Percentiles rank a stretch among this genome's conserved stretches.
phyloP scores from a whole-genome alignment of 64 coral and sea anemone genomes.

The Hydrozoanthus tunicans region DNA sequence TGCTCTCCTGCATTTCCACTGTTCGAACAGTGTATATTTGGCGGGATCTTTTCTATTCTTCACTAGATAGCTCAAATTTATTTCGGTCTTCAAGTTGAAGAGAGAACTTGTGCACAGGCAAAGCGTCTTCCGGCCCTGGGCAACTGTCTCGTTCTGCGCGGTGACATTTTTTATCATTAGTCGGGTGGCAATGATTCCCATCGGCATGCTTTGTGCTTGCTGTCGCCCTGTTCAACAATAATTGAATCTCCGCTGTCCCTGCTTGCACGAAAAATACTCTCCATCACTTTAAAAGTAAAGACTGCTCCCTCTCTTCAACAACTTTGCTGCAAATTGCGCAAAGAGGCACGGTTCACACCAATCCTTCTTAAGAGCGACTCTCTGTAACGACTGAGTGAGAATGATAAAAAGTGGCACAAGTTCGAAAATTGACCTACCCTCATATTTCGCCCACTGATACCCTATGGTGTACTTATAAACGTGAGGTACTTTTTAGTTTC shows the following conservation, averaged over 20 bases:
- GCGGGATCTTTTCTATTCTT: constrained; percentile 43
- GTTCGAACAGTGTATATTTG: constrained; percentile 38
- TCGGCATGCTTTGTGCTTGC: neutral
- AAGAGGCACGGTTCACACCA: neutral
- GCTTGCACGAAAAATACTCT: neutral
- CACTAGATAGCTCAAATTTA: neutral
- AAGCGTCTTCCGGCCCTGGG: neutral
- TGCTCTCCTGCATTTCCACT: too few relatives aligned
- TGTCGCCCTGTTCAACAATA: neutral
- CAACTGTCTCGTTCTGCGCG: neutral
- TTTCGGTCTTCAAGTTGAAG: constrained; percentile 37
- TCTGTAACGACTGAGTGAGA: too few relatives aligned
- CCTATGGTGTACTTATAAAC: too few relatives aligned
- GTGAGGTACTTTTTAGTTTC: too few relatives aligned
- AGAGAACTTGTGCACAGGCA: neutral
- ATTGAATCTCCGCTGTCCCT: neutral
- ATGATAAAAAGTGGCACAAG: too few relatives aligned
- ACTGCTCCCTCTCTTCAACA: neutral
- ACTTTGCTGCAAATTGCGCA: neutral
- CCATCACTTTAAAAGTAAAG: neutral
- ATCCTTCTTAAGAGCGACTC: neutral
- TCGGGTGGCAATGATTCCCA: neutral
- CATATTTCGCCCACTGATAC: too few relatives aligned
- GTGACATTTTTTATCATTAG: neutral
- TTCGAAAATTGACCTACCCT: too few relatives aligned